Percentiles rank a stretch among this genome's conserved stretches.
phyloP scores from a whole-genome alignment of 1,140 invertebrate species.

The Apis cerana region DNA sequence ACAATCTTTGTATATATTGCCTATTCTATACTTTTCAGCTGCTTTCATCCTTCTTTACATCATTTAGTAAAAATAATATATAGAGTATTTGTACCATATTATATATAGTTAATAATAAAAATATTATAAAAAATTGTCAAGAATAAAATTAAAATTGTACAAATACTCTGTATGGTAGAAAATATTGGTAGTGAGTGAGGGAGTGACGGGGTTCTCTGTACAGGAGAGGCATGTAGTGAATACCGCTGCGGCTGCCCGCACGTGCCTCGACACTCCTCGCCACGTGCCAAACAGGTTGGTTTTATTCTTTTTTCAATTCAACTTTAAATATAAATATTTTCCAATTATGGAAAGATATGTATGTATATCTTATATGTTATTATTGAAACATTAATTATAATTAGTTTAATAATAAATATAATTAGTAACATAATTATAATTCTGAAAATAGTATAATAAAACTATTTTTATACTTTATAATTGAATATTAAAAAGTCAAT shows the following conservation, averaged over 20 bases:
- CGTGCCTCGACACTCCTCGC: slow-evolving; percentile 79
- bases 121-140: not conserved
- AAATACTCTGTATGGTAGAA: slow-evolving; percentile 55
- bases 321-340: slow-evolving; percentile 54
- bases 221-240: slow-evolving; percentile 80
- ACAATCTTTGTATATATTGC: slow-evolving; percentile 33
- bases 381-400: not conserved
- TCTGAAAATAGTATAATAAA: too few species aligned
- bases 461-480: not conserved
- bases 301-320: slow-evolving; percentile 58
- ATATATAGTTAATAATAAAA: not conserved
- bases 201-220: slow-evolving; percentile 80
- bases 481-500: not conserved
- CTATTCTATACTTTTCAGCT: slow-evolving; percentile 61
- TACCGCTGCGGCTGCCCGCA: slow-evolving; percentile 76
- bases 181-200: slow-evolving; percentile 76
- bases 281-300: slow-evolving; percentile 79
- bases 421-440: not conserved
- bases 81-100: slow-evolving; percentile 48
- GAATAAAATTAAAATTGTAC: slow-evolving; percentile 18
- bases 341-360: slow-evolving; percentile 11
- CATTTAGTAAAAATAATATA: slow-evolving; percentile 11
- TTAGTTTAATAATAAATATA: not conserved
- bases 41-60: slow-evolving; percentile 56
- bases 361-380: slow-evolving; percentile 13